Conservation (phyloP, 2,113 vertebrate species). For the Cyprinodon brontotheroides region DNA sequence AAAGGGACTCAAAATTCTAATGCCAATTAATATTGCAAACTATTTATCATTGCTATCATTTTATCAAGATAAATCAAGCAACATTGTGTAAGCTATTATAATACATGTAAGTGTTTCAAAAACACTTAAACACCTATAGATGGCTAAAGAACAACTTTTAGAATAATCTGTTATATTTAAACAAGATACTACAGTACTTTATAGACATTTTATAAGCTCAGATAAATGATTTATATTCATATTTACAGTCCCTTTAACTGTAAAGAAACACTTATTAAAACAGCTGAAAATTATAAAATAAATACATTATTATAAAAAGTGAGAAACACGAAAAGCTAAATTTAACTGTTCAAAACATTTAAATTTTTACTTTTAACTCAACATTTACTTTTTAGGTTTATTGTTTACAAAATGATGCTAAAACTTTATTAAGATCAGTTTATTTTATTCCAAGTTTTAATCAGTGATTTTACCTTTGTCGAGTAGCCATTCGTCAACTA, state of each 20-base stretch:
- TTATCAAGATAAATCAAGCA: conserved; percentile 76
- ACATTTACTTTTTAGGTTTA: conserved; percentile 97
- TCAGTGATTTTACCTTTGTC: conserved; percentile 99
- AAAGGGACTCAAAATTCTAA: conserved; percentile 98
- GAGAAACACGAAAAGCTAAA: conserved; percentile 89
- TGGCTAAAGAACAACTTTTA: conserved; percentile 77
- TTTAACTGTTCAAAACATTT: conserved; percentile 91
- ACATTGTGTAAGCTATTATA: conserved; percentile 35
- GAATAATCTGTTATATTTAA: conserved; percentile 93
- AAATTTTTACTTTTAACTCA: conserved; percentile 95
- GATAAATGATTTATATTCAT: conserved; percentile 91
- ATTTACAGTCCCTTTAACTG: conserved; percentile 99
- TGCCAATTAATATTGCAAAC: conserved; percentile 92
- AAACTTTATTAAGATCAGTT: conserved; percentile 97
- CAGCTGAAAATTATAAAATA: conserved; percentile 89
- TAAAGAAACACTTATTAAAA: conserved; percentile 94
- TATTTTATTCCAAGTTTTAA: conserved; percentile 99
- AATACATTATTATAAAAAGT: conserved; percentile 95
- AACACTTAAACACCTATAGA: conserved; percentile 57
- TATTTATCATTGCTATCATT: conserved; percentile 94
- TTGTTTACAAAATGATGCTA: conserved; percentile 91
- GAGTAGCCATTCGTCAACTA: conserved; percentile 99
- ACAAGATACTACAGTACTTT: conserved; percentile 88
- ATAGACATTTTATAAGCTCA: conserved; percentile 89
- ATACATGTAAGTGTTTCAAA: conserved; percentile 60